phyloP scores from a whole-genome alignment of 2,888 invertebrate genomes.

The Philhelius pedissequus region DNA sequence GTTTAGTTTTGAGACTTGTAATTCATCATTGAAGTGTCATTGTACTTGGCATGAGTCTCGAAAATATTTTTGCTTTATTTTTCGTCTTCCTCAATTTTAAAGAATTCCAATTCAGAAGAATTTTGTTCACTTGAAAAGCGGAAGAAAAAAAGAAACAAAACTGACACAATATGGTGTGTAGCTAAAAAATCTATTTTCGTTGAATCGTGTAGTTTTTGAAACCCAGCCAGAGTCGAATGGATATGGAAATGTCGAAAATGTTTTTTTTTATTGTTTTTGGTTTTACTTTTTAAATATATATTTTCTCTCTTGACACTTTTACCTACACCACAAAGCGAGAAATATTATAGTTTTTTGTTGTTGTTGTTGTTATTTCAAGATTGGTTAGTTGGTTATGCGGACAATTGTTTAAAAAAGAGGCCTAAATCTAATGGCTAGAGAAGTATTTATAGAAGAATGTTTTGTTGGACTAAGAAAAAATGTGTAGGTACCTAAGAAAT shows the following conservation, averaged over 20 bases:
- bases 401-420: neutral
- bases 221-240: neutral
- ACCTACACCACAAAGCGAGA: neutral
- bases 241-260: slow-evolving; percentile 5
- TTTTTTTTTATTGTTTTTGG: neutral
- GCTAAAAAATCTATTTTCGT: slow-evolving; percentile 15
- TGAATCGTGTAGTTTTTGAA: neutral
- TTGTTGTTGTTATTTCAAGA: neutral
- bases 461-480: too few species aligned
- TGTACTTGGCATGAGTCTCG: neutral
- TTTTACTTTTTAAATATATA: neutral
- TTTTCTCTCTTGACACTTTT: slow-evolving; percentile 2
- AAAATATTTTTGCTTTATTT: neutral
- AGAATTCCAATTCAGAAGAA: slow-evolving; percentile 9
- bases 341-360: neutral
- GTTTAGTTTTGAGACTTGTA: neutral
- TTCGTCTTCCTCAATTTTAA: neutral
- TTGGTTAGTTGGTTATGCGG: neutral
- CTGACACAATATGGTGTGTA: slow-evolving; percentile 23
- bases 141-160: slow-evolving; percentile 43
- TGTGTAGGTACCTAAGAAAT: too few species aligned
- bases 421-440: neutral
- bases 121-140: slow-evolving; percentile 30
- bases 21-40: neutral
- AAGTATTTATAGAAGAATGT: neutral